phyloP scores from a whole-genome alignment of 2,113 vertebrate genomes.

The Globicephala melas region DNA sequence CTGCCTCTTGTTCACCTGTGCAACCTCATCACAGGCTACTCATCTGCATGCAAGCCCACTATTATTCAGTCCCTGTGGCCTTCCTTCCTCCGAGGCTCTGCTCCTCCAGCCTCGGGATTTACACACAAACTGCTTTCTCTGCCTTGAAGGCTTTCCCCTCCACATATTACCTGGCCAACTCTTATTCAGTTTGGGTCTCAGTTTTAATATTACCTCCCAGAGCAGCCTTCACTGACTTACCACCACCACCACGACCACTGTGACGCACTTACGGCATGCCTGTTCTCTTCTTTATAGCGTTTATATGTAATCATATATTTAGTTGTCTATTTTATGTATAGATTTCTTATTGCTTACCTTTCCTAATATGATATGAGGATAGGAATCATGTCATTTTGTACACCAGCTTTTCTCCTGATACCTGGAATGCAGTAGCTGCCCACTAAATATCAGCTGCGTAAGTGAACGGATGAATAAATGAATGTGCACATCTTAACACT shows the following conservation, averaged over 20 bases:
- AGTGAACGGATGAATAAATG: background rate
- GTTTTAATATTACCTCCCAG: background rate
- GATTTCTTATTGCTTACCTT: background rate
- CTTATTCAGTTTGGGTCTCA: background rate
- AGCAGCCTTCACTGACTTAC: background rate
- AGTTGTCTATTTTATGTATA: background rate
- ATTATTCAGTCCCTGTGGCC: background rate
- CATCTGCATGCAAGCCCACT: too few relatives aligned
- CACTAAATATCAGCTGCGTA: background rate
- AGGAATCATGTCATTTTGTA: background rate
- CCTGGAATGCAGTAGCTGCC: background rate
- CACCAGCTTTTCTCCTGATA: background rate
- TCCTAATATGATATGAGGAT: background rate
- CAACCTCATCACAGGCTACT: too few relatives aligned
- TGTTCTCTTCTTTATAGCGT: background rate
- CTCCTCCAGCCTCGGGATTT: background rate
- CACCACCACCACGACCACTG: background rate
- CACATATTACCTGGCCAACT: background rate
- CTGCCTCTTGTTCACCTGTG: rapidly evolving
- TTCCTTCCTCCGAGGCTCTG: background rate
- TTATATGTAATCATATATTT: background rate
- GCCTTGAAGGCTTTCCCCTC: background rate
- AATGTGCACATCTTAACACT: background rate
- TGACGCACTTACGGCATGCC: background rate
- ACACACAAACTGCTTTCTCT: background rate